Evolutionary conservation across 2,888 invertebrate species (phyloP).

Genomic region (Tetramorium bicarinatum): DNA sequence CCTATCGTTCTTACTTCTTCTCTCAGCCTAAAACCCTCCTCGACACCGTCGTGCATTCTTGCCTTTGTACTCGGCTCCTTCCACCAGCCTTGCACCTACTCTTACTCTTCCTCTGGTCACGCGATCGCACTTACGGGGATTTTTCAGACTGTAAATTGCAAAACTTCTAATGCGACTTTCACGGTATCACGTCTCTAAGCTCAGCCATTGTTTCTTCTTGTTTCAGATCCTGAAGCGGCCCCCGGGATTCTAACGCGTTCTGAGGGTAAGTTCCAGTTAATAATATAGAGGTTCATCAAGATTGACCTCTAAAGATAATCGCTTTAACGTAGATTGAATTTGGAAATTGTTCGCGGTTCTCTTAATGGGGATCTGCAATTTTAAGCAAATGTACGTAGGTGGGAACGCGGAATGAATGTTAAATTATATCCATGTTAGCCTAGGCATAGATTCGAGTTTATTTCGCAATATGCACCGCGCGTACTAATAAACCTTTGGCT

Average conservation of each 20-base stretch:
- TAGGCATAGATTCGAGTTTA: conserved; percentile 6
- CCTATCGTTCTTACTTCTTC: conserved; percentile 20
- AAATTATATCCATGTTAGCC: conserved; percentile 3
- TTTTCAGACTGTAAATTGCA: conserved; percentile 81
- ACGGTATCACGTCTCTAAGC: conserved; percentile 68
- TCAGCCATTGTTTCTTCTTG: conserved; percentile 74
- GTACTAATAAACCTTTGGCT: not conserved
- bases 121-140: conserved; percentile 78
- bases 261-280: conserved; percentile 75
- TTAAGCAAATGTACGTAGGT: not conserved
- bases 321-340: conserved; percentile 51
- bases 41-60: not conserved
- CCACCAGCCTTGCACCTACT: conserved; percentile 35
- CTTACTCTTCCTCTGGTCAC: conserved; percentile 63
- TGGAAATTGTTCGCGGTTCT: conserved; percentile 17
- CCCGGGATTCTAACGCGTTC: conserved; percentile 65
- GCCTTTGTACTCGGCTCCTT: conserved; percentile 43
- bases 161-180: conserved; percentile 76
- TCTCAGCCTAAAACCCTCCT: not conserved
- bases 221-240: conserved; percentile 79
- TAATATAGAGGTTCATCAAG: conserved; percentile 52
- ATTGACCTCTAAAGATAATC: conserved; percentile 49
- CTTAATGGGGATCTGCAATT: conserved; percentile 34
- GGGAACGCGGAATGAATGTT: conserved; percentile 3
- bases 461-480: not conserved